Base-by-base conservation (phyloP, 2,888 invertebrate genomes). In the Gastrophysa polygoni region DNA sequence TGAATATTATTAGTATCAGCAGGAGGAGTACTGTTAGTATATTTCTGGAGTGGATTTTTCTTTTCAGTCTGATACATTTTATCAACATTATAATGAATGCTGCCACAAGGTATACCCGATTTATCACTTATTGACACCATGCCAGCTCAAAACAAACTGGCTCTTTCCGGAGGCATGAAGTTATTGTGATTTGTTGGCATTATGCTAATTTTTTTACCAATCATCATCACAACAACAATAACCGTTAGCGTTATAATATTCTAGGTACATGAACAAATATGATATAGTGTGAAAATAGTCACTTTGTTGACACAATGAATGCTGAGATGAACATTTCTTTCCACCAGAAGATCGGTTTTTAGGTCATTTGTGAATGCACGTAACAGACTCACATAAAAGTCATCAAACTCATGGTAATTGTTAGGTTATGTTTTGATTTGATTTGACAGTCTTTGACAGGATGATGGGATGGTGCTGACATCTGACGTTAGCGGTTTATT, bases 41-140 rank as follows among this genome's bases (percentile, higher is more conserved):
- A 20, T 70, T 59, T 63, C 72, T 74, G 34, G 72, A 16, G 59
- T 75, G 64, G 14, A 75, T 70, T 55, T 64, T 70, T 60, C 73
- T 75, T 59, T 72, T 75, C 61, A 75, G 44, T 11, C 76, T 71
- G 11, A 70, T 61, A 63, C 74, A 76, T 75, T 63, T 73, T 60
- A 74, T 29, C 71, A 76, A 67, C 76, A 76, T 73, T 21, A 14
- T 65, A 16, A 63, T 18, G 24, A n/a, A 52, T 46, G 38, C 7
- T 51, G 28, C 47, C 34, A 34, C 46, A 20, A 47, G 17, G 6
- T 47, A 59, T 34, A 52, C 47, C 16, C 11, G 4, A 38, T 24
- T 48, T 21, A 56, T 14, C 32, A 43, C 24, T 28, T 44, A 29
- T 54, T 47, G 38, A 38, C 14, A 38, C 21, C 24, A 17, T 16